Evolutionary conservation across 2,113 vertebrate species (phyloP).

Genomic region (Oreotrochilus melanogaster): DNA sequence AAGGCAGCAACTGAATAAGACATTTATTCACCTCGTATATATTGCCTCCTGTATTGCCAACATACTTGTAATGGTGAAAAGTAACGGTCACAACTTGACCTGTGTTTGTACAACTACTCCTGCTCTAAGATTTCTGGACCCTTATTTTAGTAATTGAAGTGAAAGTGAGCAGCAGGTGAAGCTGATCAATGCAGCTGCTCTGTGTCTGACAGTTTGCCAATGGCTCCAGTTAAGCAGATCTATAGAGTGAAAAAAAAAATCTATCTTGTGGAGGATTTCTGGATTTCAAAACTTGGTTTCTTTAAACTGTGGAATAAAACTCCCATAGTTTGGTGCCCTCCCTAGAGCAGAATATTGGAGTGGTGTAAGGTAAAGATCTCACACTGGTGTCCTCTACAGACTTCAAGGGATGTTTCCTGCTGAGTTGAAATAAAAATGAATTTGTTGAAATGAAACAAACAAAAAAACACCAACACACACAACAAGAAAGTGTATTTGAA

Average conservation of each 20-base stretch:
- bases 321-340: not conserved
- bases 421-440: not conserved
- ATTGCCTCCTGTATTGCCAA: not conserved
- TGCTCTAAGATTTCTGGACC: not conserved
- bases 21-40: rapidly evolving
- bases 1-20: not conserved
- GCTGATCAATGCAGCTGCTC: not conserved
- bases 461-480: not conserved
- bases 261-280: not conserved
- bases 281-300: not conserved
- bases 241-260: not conserved
- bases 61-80: not conserved
- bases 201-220: not conserved
- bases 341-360: not conserved
- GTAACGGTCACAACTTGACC: not conserved
- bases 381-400: not conserved
- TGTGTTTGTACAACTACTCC: not conserved
- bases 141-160: not conserved
- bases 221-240: not conserved
- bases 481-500: not conserved
- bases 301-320: not conserved
- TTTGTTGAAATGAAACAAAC: not conserved
- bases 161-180: not conserved
- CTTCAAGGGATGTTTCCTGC: not conserved
- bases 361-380: not conserved